Evolutionary conservation across 30 jellyfish, hydroid and myxozoan genomes (phyloP).

Genomic region (Aurelia aurita): DNA sequence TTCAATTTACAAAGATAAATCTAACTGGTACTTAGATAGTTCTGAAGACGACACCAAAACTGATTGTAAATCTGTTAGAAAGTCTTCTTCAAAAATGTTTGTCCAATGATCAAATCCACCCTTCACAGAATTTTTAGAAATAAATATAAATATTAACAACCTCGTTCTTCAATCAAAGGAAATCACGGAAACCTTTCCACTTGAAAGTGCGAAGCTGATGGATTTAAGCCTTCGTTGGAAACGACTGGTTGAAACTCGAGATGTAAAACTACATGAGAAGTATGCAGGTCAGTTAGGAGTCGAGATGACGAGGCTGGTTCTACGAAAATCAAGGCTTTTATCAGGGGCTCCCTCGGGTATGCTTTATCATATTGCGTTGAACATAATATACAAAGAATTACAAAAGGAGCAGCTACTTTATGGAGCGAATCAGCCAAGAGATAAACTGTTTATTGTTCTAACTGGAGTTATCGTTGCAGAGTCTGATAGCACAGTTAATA

Average conservation of each 20-base stretch:
- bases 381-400: not conserved
- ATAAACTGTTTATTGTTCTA: conserved; percentile 34
- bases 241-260: conserved; percentile 28
- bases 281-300: conserved; percentile 32
- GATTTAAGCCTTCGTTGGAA: conserved; percentile 44
- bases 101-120: too few relatives aligned
- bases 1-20: too few relatives aligned
- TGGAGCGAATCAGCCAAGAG: conserved; percentile 2
- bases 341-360: conserved; percentile 45
- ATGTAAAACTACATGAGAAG: conserved; percentile 26
- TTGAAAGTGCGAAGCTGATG: conserved; percentile 64
- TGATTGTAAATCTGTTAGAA: too few relatives aligned
- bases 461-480: conserved; percentile 36
- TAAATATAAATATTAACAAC: too few relatives aligned
- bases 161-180: not conserved
- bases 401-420: conserved; percentile 11
- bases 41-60: too few relatives aligned
- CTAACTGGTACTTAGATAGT: too few relatives aligned
- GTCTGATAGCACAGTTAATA: conserved; percentile 15
- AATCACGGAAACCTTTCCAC: conserved; percentile 40
- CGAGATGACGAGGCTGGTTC: conserved; percentile 33
- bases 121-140: too few relatives aligned
- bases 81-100: too few relatives aligned
- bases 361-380: conserved; percentile 39
- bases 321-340: conserved; percentile 42